These are phyloP conservation scores for Erinaceus europaeus DNA, from an alignment of 2,113 vertebrate species.

Conservation along the genomic window DNA sequence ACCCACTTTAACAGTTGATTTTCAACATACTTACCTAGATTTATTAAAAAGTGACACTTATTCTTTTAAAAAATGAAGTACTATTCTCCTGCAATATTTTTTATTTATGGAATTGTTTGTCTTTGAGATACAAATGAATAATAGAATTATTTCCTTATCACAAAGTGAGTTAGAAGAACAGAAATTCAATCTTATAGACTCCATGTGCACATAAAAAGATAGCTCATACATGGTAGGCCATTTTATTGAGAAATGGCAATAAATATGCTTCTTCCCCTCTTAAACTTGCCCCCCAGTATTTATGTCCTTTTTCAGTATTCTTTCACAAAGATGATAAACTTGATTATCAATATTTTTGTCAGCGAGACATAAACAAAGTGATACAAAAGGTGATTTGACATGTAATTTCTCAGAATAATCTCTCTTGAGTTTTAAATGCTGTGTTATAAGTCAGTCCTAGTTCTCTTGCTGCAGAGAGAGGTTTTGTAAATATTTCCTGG, in stretches of 20 bases:
- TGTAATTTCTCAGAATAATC: background rate
- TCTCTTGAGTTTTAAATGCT: background rate
- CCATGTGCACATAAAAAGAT: background rate
- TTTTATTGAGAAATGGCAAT: background rate
- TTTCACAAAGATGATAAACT: background rate
- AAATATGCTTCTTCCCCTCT: too few relatives aligned
- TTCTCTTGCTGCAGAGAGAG: background rate
- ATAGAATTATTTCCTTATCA: background rate
- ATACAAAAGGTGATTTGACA: background rate
- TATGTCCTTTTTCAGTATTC: background rate
- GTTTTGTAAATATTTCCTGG: too few relatives aligned
- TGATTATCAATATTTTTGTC: background rate
- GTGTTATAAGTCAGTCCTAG: background rate
- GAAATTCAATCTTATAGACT: background rate
- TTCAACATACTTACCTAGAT: background rate
- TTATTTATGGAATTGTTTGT: background rate
- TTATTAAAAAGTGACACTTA: background rate
- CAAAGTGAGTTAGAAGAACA: background rate
- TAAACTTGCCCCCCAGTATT: background rate
- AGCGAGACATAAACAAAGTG: background rate
- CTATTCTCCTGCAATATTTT: background rate
- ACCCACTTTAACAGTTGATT: constrained; percentile 12
- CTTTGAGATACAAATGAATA: background rate
- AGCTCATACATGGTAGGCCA: background rate
- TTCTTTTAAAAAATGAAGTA: constrained; percentile 6